Evolutionary conservation across 2,797 vertebrate species (phyloP).

Genomic region (Micromesistius poutassou): DNA sequence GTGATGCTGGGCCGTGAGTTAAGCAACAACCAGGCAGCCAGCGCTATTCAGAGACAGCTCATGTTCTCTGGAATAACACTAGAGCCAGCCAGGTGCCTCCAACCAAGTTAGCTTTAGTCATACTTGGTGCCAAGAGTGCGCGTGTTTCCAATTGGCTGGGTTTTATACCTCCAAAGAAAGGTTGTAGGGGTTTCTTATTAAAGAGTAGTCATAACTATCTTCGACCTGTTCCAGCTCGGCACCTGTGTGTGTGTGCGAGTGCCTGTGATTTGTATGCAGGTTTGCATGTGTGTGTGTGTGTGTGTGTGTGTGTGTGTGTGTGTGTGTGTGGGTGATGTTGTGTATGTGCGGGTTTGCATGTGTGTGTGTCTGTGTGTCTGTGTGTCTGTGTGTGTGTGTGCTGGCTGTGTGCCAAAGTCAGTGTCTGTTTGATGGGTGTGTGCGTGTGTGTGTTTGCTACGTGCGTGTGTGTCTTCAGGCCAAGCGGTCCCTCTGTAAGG

Average conservation of each 20-base stretch:
- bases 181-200: background rate
- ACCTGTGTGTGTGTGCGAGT: background rate
- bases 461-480: conserved; percentile 29
- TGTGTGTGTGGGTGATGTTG: background rate
- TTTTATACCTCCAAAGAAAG: background rate
- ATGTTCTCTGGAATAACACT: background rate
- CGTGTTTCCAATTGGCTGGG: background rate
- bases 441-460: no score
- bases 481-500: conserved; percentile 62
- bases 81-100: background rate
- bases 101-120: background rate
- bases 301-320: background rate
- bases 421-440: background rate
- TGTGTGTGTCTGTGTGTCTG: background rate
- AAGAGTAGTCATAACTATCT: background rate
- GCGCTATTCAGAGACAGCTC: background rate
- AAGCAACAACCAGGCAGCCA: background rate
- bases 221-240: background rate
- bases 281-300: background rate
- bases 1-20: background rate
- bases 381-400: no score
- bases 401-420: background rate
- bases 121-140: no score
- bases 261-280: background rate
- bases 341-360: background rate